Base-by-base conservation (phyloP, 2,113 vertebrate genomes). In the Echinops telfairi region DNA sequence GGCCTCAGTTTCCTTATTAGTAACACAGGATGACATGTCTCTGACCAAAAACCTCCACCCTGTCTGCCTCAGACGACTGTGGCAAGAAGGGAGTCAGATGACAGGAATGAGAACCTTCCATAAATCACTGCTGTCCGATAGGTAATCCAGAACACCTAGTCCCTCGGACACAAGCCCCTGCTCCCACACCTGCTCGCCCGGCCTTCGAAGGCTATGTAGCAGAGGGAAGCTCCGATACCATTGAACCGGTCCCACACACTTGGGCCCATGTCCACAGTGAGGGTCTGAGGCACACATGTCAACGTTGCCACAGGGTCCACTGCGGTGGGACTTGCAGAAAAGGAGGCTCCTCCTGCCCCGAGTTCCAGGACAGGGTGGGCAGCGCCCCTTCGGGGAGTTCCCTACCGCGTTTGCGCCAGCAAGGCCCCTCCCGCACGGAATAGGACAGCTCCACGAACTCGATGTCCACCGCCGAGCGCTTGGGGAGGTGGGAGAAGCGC, bases 361-460 rank as follows among this genome's bases (percentile, higher is more conserved):
- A 31, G 43, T n/a, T 90, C 29, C 38, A 10, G 33, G 25, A 85
- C 40, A 83, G 27, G 43, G n/a, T 16, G 38, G 90, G 7, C 43
- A 1, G 58, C 11, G 68, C 47, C 83, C 91, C 81, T 7, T 29
- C 19, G 15, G 83, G 58, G 57, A 25, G 10, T 86, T 89, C 83
- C 97, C 84, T 98, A 99, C 99, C 99, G 98, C 99, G 98, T 94
- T 98, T 99, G 94, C 98, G 98, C 99, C 99, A 99, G 97, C 99
- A 99, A 92, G 98, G 98, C 3, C 99, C 99, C 97, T 99, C 99
- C 0, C 99, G 98, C 96, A 99, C 99, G 5, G 99, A 99, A 97
- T 99, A 99, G 80, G 99, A 99, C 93, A 99, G 97, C 97, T 99
- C 99, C 3, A 98, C 98, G 96, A 99, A 99, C 97, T 99, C 99